phyloP scores from a whole-genome alignment of 2,888 invertebrate species.

The Pseudococcus viburni region DNA sequence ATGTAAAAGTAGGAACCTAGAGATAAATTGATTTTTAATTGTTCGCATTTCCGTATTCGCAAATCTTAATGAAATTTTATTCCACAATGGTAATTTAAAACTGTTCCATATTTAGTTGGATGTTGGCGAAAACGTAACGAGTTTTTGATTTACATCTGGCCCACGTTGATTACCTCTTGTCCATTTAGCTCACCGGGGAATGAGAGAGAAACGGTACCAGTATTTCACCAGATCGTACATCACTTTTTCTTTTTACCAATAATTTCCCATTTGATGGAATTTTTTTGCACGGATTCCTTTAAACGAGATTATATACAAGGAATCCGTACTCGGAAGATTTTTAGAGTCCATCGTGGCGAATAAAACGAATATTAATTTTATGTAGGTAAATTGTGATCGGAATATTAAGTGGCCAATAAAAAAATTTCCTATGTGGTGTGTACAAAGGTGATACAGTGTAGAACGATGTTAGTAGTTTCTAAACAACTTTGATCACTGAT shows the following conservation, averaged over 20 bases:
- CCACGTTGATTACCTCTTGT: no score
- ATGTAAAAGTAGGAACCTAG: background rate
- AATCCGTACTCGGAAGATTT: background rate
- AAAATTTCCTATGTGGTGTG: background rate
- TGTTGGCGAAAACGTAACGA: no score
- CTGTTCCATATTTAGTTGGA: no score
- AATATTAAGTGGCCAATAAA: background rate
- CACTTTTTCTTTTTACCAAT: no score
- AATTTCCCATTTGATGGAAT: no score
- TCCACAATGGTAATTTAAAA: no score
- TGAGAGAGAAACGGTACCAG: no score
- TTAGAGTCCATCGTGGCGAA: background rate
- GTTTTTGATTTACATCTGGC: no score
- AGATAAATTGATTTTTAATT: background rate
- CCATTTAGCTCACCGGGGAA: no score
- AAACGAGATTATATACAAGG: background rate
- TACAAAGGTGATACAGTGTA: conserved; percentile 8
- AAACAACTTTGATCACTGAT: conserved; percentile 8
- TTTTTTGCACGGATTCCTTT: no score
- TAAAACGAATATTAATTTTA: background rate
- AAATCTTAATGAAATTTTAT: background rate
- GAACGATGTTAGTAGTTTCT: background rate
- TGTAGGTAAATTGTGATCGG: background rate
- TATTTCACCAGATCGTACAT: no score
- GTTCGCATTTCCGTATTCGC: background rate